These are phyloP conservation scores for Hormaphis cornu DNA, from an alignment of 1,140 invertebrate genomes.

Conservation along the genomic window DNA sequence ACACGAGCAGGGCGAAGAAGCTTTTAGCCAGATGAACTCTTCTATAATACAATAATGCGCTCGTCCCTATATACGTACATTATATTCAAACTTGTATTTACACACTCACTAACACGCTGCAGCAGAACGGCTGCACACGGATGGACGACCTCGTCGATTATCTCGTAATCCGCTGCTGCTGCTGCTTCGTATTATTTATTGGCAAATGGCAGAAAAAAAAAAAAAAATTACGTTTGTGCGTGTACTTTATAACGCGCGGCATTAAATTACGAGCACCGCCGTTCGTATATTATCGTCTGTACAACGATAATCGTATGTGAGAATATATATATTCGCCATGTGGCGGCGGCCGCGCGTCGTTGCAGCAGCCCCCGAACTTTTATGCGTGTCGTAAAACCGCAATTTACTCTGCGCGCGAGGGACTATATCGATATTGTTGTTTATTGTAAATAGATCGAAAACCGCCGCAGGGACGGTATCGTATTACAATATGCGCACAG, in stretches of 20 bases:
- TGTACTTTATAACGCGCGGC: too few species aligned
- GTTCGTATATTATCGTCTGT: background rate
- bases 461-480: background rate
- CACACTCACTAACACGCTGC: background rate
- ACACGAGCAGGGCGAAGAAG: slow-evolving; percentile 4
- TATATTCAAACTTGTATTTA: background rate
- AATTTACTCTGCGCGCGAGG: slow-evolving; percentile 9
- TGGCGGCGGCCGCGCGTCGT: slow-evolving; percentile 4
- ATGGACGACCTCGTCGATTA: slow-evolving; percentile 24
- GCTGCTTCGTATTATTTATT: too few species aligned
- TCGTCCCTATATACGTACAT: background rate
- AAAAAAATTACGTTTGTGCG: too few species aligned
- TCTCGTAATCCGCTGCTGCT: too few species aligned
- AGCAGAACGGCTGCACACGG: too few species aligned
- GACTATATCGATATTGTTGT: too few species aligned
- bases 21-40: slow-evolving; percentile 32
- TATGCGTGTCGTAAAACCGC: slow-evolving; percentile 31
- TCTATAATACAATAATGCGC: background rate
- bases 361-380: slow-evolving; percentile 25
- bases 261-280: too few species aligned
- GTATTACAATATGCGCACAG: too few species aligned
- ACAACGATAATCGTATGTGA: slow-evolving; percentile 10
- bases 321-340: slow-evolving; percentile 1
- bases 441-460: slow-evolving; percentile 13
- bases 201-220: too few species aligned